Evolutionary conservation across 2,888 invertebrate species (phyloP).

Genomic region (Erebia palarica): DNA sequence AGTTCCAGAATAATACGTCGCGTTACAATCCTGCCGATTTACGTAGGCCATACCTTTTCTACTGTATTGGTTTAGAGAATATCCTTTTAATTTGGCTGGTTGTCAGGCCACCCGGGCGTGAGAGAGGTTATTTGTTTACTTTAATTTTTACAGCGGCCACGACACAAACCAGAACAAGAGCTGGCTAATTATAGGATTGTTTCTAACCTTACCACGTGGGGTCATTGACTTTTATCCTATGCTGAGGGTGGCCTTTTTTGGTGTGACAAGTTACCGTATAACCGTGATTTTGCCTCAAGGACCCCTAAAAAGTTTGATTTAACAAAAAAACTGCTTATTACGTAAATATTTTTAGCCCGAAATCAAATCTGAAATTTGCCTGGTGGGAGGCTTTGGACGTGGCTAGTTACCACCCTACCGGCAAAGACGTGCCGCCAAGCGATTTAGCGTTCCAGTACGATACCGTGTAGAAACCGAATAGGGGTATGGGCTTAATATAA

Average conservation of each 20-base stretch:
- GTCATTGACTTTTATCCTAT: slow-evolving; percentile 65
- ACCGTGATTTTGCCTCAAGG: background rate
- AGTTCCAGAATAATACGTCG: slow-evolving; percentile 46
- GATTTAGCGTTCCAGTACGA: no score
- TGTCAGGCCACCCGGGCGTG: slow-evolving; percentile 75
- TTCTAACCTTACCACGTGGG: slow-evolving; percentile 72
- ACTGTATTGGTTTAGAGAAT: slow-evolving; percentile 36
- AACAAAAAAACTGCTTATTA: no score
- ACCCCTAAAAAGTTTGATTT: background rate
- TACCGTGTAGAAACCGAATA: no score
- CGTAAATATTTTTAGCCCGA: no score
- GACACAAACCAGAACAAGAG: slow-evolving; percentile 79
- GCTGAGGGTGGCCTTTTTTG: background rate
- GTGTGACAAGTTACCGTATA: slow-evolving; percentile 9
- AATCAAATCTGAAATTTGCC: no score
- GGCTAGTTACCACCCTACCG: no score
- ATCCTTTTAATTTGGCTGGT: slow-evolving; percentile 50
- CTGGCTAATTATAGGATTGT: slow-evolving; percentile 70
- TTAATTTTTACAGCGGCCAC: slow-evolving; percentile 80
- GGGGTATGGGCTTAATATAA: no score
- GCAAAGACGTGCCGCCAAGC: no score
- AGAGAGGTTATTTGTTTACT: slow-evolving; percentile 75
- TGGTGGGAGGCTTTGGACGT: no score
- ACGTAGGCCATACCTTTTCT: slow-evolving; percentile 36
- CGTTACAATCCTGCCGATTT: slow-evolving; percentile 47